Conservation (phyloP, 2,797 vertebrate species). For the Rhinatrema bivittatum region DNA sequence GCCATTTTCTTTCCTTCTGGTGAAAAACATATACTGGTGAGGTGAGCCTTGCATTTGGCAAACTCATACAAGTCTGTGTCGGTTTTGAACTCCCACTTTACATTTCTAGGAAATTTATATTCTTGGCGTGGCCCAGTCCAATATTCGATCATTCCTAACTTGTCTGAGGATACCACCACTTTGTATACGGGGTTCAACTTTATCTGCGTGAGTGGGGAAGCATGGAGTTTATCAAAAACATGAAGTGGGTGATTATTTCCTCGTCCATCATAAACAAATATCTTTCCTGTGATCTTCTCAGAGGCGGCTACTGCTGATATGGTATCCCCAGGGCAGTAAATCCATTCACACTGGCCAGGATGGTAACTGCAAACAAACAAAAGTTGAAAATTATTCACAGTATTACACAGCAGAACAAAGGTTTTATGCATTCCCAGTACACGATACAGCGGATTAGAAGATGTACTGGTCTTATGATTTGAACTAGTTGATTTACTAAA, state of each 20-base stretch:
- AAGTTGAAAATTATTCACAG: neutral
- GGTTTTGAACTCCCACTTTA: slow-evolving; percentile 92
- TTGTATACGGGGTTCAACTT: slow-evolving; percentile 79
- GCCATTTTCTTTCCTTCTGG: slow-evolving; percentile 92
- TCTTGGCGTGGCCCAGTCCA: slow-evolving; percentile 89
- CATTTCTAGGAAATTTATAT: slow-evolving; percentile 84
- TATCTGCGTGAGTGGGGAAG: slow-evolving; percentile 81
- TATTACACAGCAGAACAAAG: too few species aligned
- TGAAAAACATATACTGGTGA: slow-evolving; percentile 86
- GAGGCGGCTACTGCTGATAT: slow-evolving; percentile 92
- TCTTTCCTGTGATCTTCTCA: slow-evolving; percentile 92
- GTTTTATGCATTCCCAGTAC: too few species aligned
- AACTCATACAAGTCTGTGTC: slow-evolving; percentile 97
- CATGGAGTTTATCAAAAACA: slow-evolving; percentile 85
- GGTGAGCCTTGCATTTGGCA: slow-evolving; percentile 89
- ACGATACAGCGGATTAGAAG: too few species aligned
- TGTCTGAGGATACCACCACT: slow-evolving; percentile 88
- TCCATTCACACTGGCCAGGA: slow-evolving; percentile 92
- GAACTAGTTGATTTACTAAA: too few species aligned
- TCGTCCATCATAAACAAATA: slow-evolving; percentile 89
- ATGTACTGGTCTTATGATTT: too few species aligned
- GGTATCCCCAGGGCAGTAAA: slow-evolving; percentile 93
- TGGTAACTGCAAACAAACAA: slow-evolving; percentile 63
- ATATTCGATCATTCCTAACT: slow-evolving; percentile 94
- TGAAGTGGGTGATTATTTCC: slow-evolving; percentile 82